Evolutionary conservation across 2,113 vertebrate genomes (phyloP).

Genomic region (Siphamia tubifer): DNA sequence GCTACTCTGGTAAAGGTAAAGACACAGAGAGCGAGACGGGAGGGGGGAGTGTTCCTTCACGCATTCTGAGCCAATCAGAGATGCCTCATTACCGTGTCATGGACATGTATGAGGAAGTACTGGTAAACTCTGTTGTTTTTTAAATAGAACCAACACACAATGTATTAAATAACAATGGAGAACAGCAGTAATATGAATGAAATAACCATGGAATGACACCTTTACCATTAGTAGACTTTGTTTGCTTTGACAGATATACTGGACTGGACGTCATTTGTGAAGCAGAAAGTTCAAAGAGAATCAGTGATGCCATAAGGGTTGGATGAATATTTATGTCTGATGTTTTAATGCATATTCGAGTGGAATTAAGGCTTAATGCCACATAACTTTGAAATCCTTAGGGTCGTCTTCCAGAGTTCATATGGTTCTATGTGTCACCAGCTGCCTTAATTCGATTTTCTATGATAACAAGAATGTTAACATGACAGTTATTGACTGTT

Average conservation of each 20-base stretch:
- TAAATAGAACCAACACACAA: too few species aligned
- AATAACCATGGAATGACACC: too few species aligned
- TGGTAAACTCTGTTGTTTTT: too few species aligned
- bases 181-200: too few species aligned
- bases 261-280: neutral
- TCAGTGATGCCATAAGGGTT: slow-evolving; percentile 7
- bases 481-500: neutral
- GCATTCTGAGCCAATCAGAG: too few species aligned
- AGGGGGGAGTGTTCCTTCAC: too few species aligned
- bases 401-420: neutral
- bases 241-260: slow-evolving; percentile 7
- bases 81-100: too few species aligned
- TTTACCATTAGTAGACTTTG: too few species aligned
- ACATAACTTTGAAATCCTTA: neutral
- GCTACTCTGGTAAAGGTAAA: too few species aligned
- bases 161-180: too few species aligned
- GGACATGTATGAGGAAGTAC: too few species aligned
- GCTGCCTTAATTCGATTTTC: neutral
- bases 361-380: slow-evolving; percentile 7
- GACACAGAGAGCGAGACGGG: too few species aligned
- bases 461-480: neutral
- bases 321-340: slow-evolving; percentile 32
- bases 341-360: slow-evolving; percentile 12
- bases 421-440: neutral
- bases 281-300: slow-evolving; percentile 30